These are phyloP conservation scores for Drosophila bifasciata DNA, from an alignment of 1,140 invertebrate genomes.

Conservation along the genomic window DNA sequence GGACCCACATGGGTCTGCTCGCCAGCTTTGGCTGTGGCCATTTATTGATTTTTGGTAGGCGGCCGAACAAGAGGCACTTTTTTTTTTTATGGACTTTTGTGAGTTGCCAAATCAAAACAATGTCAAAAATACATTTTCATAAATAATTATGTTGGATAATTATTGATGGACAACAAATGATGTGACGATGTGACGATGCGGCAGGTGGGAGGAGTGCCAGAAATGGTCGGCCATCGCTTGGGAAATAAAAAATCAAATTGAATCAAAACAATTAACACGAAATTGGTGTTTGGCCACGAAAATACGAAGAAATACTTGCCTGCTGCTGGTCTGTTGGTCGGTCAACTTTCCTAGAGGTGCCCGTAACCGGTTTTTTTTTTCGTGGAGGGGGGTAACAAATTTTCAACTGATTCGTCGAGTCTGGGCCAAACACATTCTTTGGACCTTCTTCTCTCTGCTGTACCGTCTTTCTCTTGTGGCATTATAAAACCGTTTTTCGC, in stretches of 20 bases:
- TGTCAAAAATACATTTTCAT: conserved; percentile 64
- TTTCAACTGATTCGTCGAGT: conserved; percentile 22
- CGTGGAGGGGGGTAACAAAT: conserved; percentile 34
- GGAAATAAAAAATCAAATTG: conserved; percentile 28
- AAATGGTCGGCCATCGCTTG: conserved; percentile 23
- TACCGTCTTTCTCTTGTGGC: conserved; percentile 21
- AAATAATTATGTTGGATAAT: conserved; percentile 62
- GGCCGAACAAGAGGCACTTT: conserved; percentile 47
- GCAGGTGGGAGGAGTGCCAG: conserved; percentile 32
- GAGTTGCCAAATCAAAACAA: conserved; percentile 42
- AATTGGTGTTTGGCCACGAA: conserved; percentile 39
- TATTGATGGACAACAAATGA: conserved; percentile 67
- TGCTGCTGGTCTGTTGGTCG: conserved; percentile 9
- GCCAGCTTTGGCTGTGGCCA: conserved; percentile 47
- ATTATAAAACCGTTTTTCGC: conserved; percentile 61
- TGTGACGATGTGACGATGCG: conserved; percentile 41
- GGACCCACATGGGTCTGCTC: conserved; percentile 19
- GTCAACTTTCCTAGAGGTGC: conserved; percentile 76
- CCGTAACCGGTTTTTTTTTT: conserved; percentile 68
- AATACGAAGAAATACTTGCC: conserved; percentile 18
- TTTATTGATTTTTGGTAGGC: conserved; percentile 64
- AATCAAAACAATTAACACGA: conserved; percentile 75
- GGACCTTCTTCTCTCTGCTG: conserved; percentile 16
- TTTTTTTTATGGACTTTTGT: conserved; percentile 27
- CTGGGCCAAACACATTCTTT: conserved; percentile 51